Evolutionary conservation across 2,797 vertebrate species (phyloP).

Genomic region (Perdix hodgsoniae): DNA sequence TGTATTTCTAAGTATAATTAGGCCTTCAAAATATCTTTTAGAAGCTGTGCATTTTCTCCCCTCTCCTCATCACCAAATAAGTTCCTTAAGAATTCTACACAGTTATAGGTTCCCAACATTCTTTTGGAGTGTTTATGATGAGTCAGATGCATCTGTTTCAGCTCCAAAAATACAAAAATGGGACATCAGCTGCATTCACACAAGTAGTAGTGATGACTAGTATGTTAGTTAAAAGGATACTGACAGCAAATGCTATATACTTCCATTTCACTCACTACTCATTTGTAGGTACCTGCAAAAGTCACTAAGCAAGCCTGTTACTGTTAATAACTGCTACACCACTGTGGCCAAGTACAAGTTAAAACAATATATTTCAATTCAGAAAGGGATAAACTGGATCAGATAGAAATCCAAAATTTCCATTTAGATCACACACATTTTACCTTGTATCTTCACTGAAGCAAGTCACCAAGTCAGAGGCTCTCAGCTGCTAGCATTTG

Average conservation of each 20-base stretch:
- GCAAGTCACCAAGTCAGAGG: background rate
- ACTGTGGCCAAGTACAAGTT: background rate
- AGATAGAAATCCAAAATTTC: background rate
- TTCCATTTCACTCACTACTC: background rate
- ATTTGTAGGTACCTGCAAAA: background rate
- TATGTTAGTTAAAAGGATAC: background rate
- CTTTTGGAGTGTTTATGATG: background rate
- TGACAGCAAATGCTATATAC: background rate
- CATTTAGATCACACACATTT: fast-evolving
- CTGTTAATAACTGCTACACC: background rate
- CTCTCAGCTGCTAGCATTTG: background rate
- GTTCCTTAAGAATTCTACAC: background rate
- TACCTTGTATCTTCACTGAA: fast-evolving
- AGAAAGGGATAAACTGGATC: background rate
- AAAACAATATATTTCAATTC: background rate
- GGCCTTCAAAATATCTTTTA: background rate
- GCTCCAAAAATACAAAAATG: background rate
- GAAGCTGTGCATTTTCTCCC: background rate
- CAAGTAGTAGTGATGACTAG: background rate
- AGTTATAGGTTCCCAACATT: background rate
- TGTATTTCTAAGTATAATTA: background rate
- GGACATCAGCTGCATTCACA: background rate
- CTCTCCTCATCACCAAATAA: fast-evolving
- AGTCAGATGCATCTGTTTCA: background rate
- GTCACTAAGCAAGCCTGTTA: background rate